Evolutionary conservation across 2,888 invertebrate genomes (phyloP).

Genomic region (Ecdyonurus torrentis): DNA sequence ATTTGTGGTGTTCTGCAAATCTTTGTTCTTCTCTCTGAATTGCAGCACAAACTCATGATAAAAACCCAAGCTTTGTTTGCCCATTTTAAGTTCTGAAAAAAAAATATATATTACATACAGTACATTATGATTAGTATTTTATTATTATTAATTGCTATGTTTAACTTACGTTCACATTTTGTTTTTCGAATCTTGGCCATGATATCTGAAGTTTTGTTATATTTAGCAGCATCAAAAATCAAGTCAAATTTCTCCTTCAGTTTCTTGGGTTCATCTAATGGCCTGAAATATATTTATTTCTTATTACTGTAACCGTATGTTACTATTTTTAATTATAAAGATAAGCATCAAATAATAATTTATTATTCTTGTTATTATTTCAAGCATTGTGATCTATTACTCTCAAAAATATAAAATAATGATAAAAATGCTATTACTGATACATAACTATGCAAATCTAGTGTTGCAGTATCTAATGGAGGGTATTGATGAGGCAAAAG

Average conservation of each 20-base stretch:
- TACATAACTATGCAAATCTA: too few relatives aligned
- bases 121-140: background rate
- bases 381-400: too few relatives aligned
- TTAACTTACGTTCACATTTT: constrained; percentile 16
- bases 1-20: constrained; percentile 29
- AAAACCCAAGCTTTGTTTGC: constrained; percentile 37
- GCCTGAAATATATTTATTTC: constrained; percentile 38
- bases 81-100: constrained; percentile 22
- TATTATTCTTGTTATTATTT: too few relatives aligned
- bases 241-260: constrained; percentile 94
- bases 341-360: too few relatives aligned
- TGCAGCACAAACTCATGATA: too few relatives aligned
- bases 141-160: background rate
- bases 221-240: constrained; percentile 89
- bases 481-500: too few relatives aligned
- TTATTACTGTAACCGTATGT: too few relatives aligned
- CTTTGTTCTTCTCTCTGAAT: constrained; percentile 41
- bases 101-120: too few relatives aligned
- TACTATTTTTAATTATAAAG: background rate
- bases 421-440: too few relatives aligned
- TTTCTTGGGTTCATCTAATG: constrained; percentile 81
- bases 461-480: too few relatives aligned
- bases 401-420: too few relatives aligned
- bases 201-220: constrained; percentile 73
- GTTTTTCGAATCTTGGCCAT: constrained; percentile 50